These are phyloP conservation scores for Hephaestus fuliginosus DNA, from an alignment of 2,797 vertebrate species.

Conservation along the genomic window DNA sequence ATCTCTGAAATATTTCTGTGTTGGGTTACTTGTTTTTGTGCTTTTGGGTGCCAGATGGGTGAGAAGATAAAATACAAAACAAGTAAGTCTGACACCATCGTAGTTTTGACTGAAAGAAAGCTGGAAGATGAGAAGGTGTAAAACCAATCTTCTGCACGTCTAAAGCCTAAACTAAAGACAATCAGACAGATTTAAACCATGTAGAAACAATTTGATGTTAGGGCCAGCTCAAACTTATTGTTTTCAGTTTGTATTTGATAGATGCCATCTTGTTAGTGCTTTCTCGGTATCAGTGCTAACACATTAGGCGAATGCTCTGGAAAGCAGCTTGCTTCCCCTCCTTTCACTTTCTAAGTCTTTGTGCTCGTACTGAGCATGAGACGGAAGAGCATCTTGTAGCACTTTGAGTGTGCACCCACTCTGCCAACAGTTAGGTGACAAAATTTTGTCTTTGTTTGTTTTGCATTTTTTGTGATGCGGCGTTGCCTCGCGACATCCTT, in stretches of 20 bases:
- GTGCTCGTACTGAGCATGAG: slow-evolving; percentile 1
- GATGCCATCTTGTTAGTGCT: not conserved
- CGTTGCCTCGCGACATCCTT: slow-evolving; percentile 9
- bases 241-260: slow-evolving; percentile 8
- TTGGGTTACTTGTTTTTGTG: not conserved
- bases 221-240: not conserved
- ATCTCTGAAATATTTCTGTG: not conserved
- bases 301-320: slow-evolving; percentile 1
- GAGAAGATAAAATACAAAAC: not conserved
- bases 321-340: not conserved
- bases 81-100: not conserved
- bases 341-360: slow-evolving; percentile 3
- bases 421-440: slow-evolving; percentile 25
- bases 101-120: slow-evolving; percentile 4
- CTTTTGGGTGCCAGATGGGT: not conserved
- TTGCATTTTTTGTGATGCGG: not conserved
- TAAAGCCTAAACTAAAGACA: not conserved
- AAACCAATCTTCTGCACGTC: not conserved
- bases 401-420: not conserved
- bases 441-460: slow-evolving; percentile 6
- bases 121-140: not conserved
- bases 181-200: not conserved
- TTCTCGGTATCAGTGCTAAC: not conserved
- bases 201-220: not conserved
- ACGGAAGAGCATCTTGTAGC: slow-evolving; percentile 12